phyloP scores from a whole-genome alignment of 1,140 invertebrate species.

The Eufriesea mexicana region DNA sequence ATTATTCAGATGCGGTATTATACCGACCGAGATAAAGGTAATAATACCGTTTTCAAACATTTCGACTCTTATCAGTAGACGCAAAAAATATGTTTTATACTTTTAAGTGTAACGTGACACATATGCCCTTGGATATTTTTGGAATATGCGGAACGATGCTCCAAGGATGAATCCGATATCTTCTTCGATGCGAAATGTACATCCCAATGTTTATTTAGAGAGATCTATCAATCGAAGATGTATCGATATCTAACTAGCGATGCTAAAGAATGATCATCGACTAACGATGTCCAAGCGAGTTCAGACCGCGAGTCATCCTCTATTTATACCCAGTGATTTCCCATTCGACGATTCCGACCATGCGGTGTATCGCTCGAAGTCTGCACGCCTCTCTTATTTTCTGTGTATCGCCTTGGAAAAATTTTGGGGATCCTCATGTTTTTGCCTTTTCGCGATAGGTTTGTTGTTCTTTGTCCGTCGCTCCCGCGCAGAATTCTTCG shows the following conservation, averaged over 20 bases:
- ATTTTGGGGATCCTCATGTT: constrained; percentile 28
- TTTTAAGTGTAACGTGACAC: constrained; percentile 20
- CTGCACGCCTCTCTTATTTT: constrained; percentile 36
- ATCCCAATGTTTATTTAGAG: constrained; percentile 11
- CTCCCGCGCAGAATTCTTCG: neutral
- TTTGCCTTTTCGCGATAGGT: neutral
- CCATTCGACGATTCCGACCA: constrained; percentile 61
- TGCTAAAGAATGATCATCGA: constrained; percentile 54
- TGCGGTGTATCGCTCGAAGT: constrained; percentile 34
- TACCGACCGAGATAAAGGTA: neutral
- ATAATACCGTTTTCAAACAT: neutral
- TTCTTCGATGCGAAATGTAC: neutral
- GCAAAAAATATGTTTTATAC: neutral
- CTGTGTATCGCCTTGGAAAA: constrained; percentile 27
- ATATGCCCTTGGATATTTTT: constrained; percentile 51
- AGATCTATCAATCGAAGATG: constrained; percentile 19
- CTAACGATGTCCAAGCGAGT: constrained; percentile 57
- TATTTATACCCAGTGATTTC: constrained; percentile 75
- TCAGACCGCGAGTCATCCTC: constrained; percentile 72
- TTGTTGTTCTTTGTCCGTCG: neutral
- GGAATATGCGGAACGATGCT: constrained; percentile 8
- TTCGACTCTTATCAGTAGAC: constrained; percentile 18
- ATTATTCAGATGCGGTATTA: too few relatives aligned
- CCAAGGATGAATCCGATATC: neutral
- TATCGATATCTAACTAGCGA: constrained; percentile 37